These are phyloP conservation scores for Pocota personata DNA, from an alignment of 2,888 invertebrate species.

Conservation along the genomic window DNA sequence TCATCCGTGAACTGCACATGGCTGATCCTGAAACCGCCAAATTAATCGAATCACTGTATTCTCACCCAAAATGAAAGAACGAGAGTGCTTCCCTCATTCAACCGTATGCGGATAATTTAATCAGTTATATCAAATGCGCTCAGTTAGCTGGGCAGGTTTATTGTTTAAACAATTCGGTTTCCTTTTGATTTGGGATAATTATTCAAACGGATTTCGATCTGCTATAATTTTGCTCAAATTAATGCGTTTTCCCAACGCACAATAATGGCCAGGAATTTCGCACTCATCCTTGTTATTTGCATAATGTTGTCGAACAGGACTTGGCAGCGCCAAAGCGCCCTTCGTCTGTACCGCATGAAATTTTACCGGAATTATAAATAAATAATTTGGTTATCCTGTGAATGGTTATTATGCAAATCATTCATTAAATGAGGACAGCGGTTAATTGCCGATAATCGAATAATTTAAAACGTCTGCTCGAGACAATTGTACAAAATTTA, in stretches of 20 bases:
- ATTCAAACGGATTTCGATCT: conserved; percentile 40
- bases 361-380: conserved; percentile 52
- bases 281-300: conserved; percentile 52
- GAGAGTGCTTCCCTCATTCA: not conserved
- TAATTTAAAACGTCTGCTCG: conserved; percentile 64
- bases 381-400: conserved; percentile 61
- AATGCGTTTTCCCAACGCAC: conserved; percentile 10
- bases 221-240: conserved; percentile 18
- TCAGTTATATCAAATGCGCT: conserved; percentile 46
- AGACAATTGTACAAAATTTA: conserved; percentile 50
- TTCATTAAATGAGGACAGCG: conserved; percentile 62
- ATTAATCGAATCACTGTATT: not conserved
- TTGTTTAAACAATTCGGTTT: conserved; percentile 57
- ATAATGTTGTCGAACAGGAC: conserved; percentile 33
- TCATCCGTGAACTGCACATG: not conserved
- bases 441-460: conserved; percentile 64
- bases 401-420: conserved; percentile 64
- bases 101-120: conserved; percentile 47
- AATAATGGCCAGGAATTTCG: conserved; percentile 26
- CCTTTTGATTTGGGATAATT: conserved; percentile 60
- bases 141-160: conserved; percentile 22
- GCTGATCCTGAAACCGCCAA: not conserved
- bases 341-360: conserved; percentile 1
- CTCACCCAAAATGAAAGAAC: not conserved
- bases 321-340: not conserved